Percentiles rank a stretch among this genome's conserved stretches.
phyloP scores from a whole-genome alignment of 2,888 invertebrate species.

The Spialia ferax region DNA sequence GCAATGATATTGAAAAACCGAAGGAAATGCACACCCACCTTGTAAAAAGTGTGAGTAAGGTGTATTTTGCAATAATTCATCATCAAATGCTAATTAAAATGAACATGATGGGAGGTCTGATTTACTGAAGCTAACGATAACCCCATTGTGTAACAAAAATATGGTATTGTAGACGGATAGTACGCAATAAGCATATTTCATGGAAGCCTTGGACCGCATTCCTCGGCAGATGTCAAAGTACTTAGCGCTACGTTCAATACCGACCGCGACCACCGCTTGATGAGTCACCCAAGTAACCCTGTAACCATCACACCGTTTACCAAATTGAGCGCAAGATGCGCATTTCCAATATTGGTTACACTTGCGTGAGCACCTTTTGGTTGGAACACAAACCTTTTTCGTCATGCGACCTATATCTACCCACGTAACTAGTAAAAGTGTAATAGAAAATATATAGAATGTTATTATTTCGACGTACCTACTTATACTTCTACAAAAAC shows the following conservation, averaged over 20 bases:
- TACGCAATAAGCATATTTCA: constrained; percentile 58
- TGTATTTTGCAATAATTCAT: not conserved
- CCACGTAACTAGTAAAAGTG: no score
- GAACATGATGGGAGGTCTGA: not conserved
- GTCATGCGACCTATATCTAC: no score
- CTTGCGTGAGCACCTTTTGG: constrained; percentile 57
- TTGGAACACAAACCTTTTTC: constrained; percentile 54
- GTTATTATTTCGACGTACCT: constrained; percentile 63
- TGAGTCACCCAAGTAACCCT: constrained; percentile 44
- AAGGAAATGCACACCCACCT: no score
- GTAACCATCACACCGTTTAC: constrained; percentile 14
- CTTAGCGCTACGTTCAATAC: constrained; percentile 53
- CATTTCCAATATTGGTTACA: constrained; percentile 26
- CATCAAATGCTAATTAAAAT: not conserved
- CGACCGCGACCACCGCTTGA: constrained; percentile 44
- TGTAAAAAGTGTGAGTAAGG: no score
- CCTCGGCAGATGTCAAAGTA: constrained; percentile 77
- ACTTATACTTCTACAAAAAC: constrained; percentile 47
- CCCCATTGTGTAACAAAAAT: constrained; percentile 46
- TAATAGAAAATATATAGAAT: no score
- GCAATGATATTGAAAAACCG: not conserved
- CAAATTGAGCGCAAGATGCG: constrained; percentile 14
- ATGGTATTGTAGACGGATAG: constrained; percentile 69
- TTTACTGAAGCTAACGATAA: constrained; percentile 21
- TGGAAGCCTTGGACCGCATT: constrained; percentile 74